These are phyloP conservation scores for Erethizon dorsatum DNA, from an alignment of 2,797 vertebrate genomes.

Conservation along the genomic window DNA sequence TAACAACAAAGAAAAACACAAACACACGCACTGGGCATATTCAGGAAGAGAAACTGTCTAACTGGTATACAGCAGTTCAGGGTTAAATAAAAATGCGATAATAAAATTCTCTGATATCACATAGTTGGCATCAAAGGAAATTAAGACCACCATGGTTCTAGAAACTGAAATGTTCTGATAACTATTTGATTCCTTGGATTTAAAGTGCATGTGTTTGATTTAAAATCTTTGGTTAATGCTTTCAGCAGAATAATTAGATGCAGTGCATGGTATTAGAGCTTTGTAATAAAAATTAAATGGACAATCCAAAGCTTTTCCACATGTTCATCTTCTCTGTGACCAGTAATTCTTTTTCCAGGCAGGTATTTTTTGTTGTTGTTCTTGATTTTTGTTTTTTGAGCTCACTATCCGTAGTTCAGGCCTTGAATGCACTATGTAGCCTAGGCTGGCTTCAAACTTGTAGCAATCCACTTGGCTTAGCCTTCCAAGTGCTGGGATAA, in stretches of 20 bases:
- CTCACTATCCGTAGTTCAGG: no score
- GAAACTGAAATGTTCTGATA: background rate
- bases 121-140: background rate
- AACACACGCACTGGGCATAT: background rate
- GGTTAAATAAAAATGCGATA: conserved; percentile 33
- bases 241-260: no score
- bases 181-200: background rate
- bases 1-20: background rate
- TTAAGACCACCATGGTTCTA: no score
- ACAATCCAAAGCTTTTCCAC: background rate
- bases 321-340: background rate
- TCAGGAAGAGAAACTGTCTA: background rate
- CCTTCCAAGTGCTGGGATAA: background rate
- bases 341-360: background rate
- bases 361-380: background rate
- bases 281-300: conserved; percentile 19
- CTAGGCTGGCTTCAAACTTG: no score
- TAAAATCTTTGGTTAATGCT: background rate
- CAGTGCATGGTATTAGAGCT: background rate
- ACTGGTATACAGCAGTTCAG: background rate
- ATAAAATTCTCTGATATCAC: conserved; percentile 14
- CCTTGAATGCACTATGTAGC: no score
- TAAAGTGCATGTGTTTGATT: no score
- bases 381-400: no score
- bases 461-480: no score